phyloP scores from a whole-genome alignment of 2,888 invertebrate genomes.

The Meiosimyza decipiens region DNA sequence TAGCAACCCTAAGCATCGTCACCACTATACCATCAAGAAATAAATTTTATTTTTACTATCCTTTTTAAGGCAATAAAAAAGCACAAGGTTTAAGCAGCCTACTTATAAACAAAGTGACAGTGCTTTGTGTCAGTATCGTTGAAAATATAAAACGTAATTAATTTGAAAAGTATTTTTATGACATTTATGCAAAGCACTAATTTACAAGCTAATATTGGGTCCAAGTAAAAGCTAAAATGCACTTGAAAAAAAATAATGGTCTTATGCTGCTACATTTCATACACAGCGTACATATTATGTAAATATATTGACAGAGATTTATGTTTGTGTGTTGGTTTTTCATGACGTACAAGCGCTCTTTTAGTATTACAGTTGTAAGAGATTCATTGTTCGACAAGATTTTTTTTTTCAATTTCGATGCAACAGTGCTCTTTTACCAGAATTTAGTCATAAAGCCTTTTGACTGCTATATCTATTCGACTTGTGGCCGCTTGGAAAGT shows the following conservation, averaged over 20 bases:
- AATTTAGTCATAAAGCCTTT: too few species aligned
- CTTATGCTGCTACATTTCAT: too few species aligned
- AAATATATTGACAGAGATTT: background rate
- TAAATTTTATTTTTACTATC: slow-evolving; percentile 13
- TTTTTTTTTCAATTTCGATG: background rate
- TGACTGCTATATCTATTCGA: too few species aligned
- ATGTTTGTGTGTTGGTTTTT: too few species aligned
- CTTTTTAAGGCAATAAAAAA: background rate
- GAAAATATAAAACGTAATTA: slow-evolving; percentile 14
- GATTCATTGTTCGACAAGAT: background rate
- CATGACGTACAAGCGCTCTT: too few species aligned
- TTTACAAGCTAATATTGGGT: background rate
- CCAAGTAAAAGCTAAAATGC: too few species aligned
- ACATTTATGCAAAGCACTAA: background rate
- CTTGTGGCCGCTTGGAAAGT: too few species aligned
- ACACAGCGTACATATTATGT: background rate
- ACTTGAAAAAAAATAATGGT: too few species aligned
- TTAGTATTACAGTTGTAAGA: background rate
- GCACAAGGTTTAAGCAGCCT: too few species aligned
- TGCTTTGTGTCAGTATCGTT: too few species aligned
- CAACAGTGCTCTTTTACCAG: too few species aligned
- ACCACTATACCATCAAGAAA: background rate
- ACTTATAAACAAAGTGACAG: background rate
- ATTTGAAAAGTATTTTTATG: slow-evolving; percentile 16
- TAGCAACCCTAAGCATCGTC: too few species aligned